Evolutionary conservation across 1,140 invertebrate genomes (phyloP), one percentile per base, ranked within the genome.

Genomic region (Drosophila lacertosa): DNA sequence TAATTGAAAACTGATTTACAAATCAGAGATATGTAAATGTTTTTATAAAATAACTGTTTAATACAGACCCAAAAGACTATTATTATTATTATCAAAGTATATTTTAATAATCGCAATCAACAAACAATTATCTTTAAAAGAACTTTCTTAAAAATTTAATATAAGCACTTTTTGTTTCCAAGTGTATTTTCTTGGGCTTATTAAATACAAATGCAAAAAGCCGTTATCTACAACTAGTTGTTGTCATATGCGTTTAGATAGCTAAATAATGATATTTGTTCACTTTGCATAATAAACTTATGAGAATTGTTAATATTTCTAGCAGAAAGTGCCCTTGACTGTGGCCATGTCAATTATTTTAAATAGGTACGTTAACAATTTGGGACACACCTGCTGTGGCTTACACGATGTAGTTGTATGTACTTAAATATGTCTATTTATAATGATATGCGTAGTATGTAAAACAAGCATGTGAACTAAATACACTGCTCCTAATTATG

Each of bases 281-380:
- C 64, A 70, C 55, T 83, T 71, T 77, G 74, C 68, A 69, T 83
- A 74, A 83, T 78, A 57, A 78, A 77, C 16, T 20, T 33, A 63
- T 22, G n/a, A 55, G 20, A 57, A 48, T 59, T 50, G 15, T 44
- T 50, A 48, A 5, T 29, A 18, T 6, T 4, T 15, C 15, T 33
- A 10, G 13, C 13, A 11, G 11, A 26, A 24, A 9, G 22, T 16
- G 63, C 55, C 64, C 54, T 67, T 60, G 55, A 51, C 55, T 59
- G 18, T 51, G 64, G 39, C 47, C 57, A 60, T 67, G 64, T 51
- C 45, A 55, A 69, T 74, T 53, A 60, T 67, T 67, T 45, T 6
- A 60, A 67, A 59, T 42, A 33, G 53, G 35, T 70, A 39, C 58
- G 6, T 35, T 50, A 32, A 44, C 33, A 35, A 59, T 44, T 59